A percentile compares a stretch with the other conserved stretches of the same genome.
Evolutionary conservation across 2,888 invertebrate genomes (phyloP).

Genomic region (Abrostola tripartita): DNA sequence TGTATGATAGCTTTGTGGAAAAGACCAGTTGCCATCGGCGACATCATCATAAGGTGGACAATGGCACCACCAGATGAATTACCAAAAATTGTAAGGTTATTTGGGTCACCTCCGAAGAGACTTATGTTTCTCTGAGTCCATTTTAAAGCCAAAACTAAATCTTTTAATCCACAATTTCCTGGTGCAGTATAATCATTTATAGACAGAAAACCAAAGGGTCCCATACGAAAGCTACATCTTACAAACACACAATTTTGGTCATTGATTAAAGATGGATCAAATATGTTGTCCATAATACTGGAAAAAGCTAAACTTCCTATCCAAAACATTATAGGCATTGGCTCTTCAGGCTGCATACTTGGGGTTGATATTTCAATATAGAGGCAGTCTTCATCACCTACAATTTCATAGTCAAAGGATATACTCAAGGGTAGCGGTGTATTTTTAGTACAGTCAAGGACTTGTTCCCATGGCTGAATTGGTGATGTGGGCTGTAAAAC

Average conservation of each 20-base stretch:
- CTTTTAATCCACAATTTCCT: conserved; percentile 84
- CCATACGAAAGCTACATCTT: conserved; percentile 80
- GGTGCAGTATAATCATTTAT: conserved; percentile 79
- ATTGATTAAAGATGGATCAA: conserved; percentile 75
- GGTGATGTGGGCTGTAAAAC: conserved; percentile 77
- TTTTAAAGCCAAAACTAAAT: conserved; percentile 79
- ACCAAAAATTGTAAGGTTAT: conserved; percentile 84
- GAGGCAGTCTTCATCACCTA: conserved; percentile 82
- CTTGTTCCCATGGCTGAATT: conserved; percentile 68
- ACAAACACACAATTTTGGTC: conserved; percentile 78
- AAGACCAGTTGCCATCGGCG: conserved; percentile 82
- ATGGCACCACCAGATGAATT: conserved; percentile 82
- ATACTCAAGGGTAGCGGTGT: conserved; percentile 58
- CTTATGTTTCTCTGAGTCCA: conserved; percentile 82
- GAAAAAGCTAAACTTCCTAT: conserved; percentile 78
- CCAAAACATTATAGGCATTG: conserved; percentile 86
- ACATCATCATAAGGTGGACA: conserved; percentile 83
- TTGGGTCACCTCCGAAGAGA: conserved; percentile 81
- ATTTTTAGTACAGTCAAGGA: conserved; percentile 73
- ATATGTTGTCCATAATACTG: conserved; percentile 66
- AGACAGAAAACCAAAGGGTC: conserved; percentile 83
- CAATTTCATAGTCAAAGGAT: conserved; percentile 35
- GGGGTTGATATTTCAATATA: conserved; percentile 79
- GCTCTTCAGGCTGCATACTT: conserved; percentile 69
- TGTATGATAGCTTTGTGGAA: conserved; percentile 84